phyloP scores from a whole-genome alignment of 2,888 invertebrate genomes.

The Glaucopsyche alexis region DNA sequence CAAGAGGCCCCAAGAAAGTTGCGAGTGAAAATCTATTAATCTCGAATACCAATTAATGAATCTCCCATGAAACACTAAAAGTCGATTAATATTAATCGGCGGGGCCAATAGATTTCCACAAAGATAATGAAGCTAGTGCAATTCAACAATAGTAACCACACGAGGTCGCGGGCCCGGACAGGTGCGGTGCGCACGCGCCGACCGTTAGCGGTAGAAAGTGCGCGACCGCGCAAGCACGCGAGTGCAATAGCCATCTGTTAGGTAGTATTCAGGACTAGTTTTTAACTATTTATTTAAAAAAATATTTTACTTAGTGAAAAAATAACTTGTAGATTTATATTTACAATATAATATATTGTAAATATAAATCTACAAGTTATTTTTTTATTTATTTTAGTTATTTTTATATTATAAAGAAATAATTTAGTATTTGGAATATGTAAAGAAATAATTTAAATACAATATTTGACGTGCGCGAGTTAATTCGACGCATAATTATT shows the following conservation, averaged over 20 bases:
- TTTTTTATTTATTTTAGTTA: too few relatives aligned
- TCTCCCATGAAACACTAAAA: constrained; percentile 27
- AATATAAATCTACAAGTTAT: too few relatives aligned
- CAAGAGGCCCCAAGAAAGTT: not conserved
- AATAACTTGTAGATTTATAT: too few relatives aligned
- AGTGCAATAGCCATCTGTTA: constrained; percentile 51
- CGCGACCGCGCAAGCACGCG: constrained; percentile 77
- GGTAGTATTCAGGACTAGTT: constrained; percentile 8
- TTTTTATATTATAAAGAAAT: too few relatives aligned
- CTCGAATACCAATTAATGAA: constrained; percentile 30
- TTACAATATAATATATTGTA: too few relatives aligned
- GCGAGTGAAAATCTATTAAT: constrained; percentile 24
- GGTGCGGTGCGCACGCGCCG: constrained; percentile 76
- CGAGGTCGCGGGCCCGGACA: constrained; percentile 65
- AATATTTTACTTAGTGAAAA: not conserved
- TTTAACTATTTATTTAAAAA: not conserved
- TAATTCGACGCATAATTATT: too few relatives aligned
- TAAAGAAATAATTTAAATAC: too few relatives aligned
- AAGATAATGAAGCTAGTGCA: constrained; percentile 48
- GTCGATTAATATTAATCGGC: constrained; percentile 34
- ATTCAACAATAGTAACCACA: constrained; percentile 55
- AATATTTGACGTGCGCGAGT: too few relatives aligned
- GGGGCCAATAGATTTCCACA: constrained; percentile 41
- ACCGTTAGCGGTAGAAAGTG: constrained; percentile 80
- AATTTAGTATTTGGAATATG: too few relatives aligned